Base-by-base conservation (phyloP, 1,140 invertebrate species). In the Drosophila prosaltans region DNA sequence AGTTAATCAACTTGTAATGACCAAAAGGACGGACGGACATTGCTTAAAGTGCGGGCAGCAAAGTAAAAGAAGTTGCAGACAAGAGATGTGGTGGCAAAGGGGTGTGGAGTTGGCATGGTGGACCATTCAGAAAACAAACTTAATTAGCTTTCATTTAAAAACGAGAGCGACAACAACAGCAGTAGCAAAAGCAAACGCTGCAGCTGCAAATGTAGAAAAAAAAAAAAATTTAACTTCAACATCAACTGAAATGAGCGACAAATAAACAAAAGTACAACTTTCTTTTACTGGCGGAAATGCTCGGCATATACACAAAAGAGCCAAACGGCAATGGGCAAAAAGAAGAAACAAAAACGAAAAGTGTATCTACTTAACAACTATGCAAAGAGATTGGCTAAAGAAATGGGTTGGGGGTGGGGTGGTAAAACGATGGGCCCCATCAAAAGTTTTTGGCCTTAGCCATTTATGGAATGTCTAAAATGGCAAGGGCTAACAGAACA, bases 101-200 rank as follows among this genome's bases (percentile, higher is more conserved):
- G 9, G 11, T 24, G 32, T 9, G 30, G 40, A n/a, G 54, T 36
- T 7, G 28, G 28, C 28, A 30, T 30, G 28, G 28, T 30, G 28
- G 28, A 30, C 32, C 32, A 36, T 36, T 36, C 32, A 36, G 32
- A 64, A 73, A 72, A 64, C 39, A 88, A 88, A 88, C 72, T 88
- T 88, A 88, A 88, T 88, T 88, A 88, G 83, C 83, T 88, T 88
- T 88, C 83, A 88, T 88, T 88, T 88, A 88, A 88, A 88, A 83
- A 80, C 68, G 72, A 82, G 75, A 58, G 58, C 65, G 65, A 64
- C 76, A 80, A 43, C 32, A 36, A 36, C 32, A 36, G 32, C 32
- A 36, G 32, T 7, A 36, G 32, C 32, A 36, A 36, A 36, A 5
- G 32, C 32, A 36, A 36, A 36, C 6, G 57, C 67, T 68, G 70